Conservation (phyloP, 2,888 invertebrate species). For the Nipponacmea schrenckii region DNA sequence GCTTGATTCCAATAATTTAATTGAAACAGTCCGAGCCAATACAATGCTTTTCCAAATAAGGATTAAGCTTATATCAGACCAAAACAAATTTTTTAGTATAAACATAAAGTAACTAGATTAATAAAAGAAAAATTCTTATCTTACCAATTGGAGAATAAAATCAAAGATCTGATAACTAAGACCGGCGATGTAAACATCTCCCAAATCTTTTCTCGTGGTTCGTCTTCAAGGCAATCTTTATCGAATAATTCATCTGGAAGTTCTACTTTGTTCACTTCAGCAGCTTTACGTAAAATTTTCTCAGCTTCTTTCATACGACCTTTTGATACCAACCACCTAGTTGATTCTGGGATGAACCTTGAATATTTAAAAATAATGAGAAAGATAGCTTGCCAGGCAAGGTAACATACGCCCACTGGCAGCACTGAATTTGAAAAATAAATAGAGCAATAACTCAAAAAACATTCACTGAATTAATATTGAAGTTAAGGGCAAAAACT, state of each 20-base stretch:
- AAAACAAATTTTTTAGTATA: too few species aligned
- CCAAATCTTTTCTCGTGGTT: constrained; percentile 19
- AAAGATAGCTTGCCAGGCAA: too few species aligned
- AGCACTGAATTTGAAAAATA: too few species aligned
- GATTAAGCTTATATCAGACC: too few species aligned
- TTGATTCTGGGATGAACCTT: constrained; percentile 28
- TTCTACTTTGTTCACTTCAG: constrained; percentile 21
- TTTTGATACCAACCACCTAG: constrained; percentile 25
- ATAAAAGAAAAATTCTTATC: background rate
- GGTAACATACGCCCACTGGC: too few species aligned
- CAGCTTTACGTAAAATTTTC: constrained; percentile 20
- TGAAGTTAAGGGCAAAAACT: too few species aligned
- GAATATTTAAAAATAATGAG: background rate
- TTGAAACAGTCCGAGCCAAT: too few species aligned
- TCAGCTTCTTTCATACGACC: constrained; percentile 24
- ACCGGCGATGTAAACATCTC: constrained; percentile 16
- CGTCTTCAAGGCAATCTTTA: constrained; percentile 17
- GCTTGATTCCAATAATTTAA: too few species aligned
- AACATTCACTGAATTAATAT: too few species aligned
- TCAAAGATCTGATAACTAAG: constrained; percentile 12
- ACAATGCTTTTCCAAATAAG: too few species aligned
- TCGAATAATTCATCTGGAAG: constrained; percentile 24
- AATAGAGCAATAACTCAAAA: too few species aligned
- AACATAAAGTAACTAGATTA: too few species aligned
- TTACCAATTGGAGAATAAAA: constrained; percentile 25